phyloP scores from a whole-genome alignment of 2,113 vertebrate genomes.

The Gila orcuttii region DNA sequence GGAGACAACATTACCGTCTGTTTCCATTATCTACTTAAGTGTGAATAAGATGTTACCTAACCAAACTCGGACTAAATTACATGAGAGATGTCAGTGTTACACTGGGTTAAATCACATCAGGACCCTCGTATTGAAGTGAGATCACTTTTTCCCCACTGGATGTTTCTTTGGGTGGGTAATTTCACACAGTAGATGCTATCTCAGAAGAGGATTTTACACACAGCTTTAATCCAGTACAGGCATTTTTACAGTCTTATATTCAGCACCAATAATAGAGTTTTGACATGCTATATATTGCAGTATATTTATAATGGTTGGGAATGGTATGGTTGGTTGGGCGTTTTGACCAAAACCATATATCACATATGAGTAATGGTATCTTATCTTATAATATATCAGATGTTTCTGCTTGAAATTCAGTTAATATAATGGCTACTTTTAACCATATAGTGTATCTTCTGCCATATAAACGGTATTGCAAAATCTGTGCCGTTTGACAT shows the following conservation, averaged over 20 bases:
- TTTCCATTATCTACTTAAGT: conserved; percentile 53
- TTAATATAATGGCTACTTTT: background rate
- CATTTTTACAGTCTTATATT: background rate
- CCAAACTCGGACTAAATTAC: conserved; percentile 24
- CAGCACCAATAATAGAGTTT: background rate
- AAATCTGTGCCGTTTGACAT: background rate
- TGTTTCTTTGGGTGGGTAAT: background rate
- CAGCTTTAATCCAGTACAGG: background rate
- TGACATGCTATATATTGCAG: background rate
- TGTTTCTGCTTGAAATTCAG: background rate
- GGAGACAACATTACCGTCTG: conserved; percentile 40
- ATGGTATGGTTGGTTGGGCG: background rate
- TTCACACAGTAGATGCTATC: conserved; percentile 9
- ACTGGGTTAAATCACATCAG: conserved; percentile 38
- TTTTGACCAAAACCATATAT: background rate
- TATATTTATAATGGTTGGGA: background rate
- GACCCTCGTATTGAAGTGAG: background rate
- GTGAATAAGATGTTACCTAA: conserved; percentile 54
- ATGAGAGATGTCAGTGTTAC: conserved; percentile 42
- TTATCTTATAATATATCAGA: background rate
- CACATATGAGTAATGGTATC: background rate
- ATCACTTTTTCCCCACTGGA: background rate
- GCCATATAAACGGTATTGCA: background rate
- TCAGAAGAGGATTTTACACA: background rate
- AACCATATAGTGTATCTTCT: background rate